These are phyloP conservation scores for Rhinichthys klamathensis DNA, from an alignment of 2,113 vertebrate genomes.

Conservation along the genomic window DNA sequence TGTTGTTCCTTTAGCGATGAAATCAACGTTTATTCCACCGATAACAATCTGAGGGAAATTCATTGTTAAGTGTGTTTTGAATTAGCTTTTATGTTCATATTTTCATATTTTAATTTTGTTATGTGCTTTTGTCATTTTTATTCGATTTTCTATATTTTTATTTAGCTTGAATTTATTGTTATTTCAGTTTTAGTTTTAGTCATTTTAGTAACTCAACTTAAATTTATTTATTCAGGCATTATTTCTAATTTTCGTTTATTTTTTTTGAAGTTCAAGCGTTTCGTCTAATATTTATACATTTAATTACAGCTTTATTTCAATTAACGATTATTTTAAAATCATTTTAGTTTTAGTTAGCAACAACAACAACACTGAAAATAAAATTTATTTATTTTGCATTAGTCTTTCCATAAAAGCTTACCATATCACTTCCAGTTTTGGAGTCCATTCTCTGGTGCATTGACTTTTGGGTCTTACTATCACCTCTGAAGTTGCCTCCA, in stretches of 20 bases:
- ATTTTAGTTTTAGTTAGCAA: not conserved
- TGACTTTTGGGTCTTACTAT: not conserved
- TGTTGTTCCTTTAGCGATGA: conserved; percentile 83
- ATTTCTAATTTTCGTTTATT: too few relatives aligned
- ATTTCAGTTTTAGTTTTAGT: not conserved
- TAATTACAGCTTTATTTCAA: not conserved
- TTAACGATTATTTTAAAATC: not conserved
- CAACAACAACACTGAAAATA: not conserved
- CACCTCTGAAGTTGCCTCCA: not conserved
- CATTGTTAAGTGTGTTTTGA: not conserved
- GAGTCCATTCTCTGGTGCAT: conserved; percentile 9
- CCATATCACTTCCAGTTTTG: conserved; percentile 37
- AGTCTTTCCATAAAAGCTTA: not conserved
- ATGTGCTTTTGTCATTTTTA: not conserved
- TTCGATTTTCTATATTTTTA: not conserved
- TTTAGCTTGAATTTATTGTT: not conserved
- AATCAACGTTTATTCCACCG: conserved; percentile 88
- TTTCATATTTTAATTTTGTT: not conserved
- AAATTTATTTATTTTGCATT: not conserved
- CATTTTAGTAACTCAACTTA: not conserved
- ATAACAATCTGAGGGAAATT: conserved; percentile 82
- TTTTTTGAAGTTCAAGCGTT: not conserved
- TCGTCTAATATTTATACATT: not conserved
- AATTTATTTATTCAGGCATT: too few relatives aligned
- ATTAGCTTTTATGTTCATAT: not conserved